phyloP scores from a whole-genome alignment of 2,888 invertebrate genomes.

The Cantharis lateralis region DNA sequence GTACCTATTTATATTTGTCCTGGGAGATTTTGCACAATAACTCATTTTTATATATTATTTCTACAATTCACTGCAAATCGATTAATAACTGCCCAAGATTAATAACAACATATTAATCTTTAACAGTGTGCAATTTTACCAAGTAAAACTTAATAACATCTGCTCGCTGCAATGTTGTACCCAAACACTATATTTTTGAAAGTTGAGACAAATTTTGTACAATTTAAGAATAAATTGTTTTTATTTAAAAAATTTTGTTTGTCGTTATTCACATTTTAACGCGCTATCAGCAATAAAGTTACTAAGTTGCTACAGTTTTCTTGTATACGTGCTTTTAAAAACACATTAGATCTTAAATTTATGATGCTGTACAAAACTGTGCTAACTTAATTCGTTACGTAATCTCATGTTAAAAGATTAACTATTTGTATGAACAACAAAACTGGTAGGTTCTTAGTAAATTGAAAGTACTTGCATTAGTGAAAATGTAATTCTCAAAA shows the following conservation, averaged over 20 bases:
- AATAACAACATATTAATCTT: neutral
- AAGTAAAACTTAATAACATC: neutral
- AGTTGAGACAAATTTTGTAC: neutral
- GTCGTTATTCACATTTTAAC: neutral
- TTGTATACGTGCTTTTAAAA: conserved; percentile 3
- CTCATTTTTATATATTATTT: neutral
- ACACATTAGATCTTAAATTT: conserved; percentile 1
- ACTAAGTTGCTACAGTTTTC: conserved; percentile 2
- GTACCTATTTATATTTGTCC: neutral
- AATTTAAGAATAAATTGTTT: neutral
- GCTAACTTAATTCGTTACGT: conserved; percentile 1
- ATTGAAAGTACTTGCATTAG: neutral
- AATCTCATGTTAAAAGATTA: conserved; percentile 1
- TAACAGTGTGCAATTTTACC: neutral
- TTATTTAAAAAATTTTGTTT: neutral
- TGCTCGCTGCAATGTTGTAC: neutral
- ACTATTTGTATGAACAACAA: neutral
- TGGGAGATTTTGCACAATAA: neutral
- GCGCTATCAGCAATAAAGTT: conserved; percentile 4
- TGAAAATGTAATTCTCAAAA: neutral
- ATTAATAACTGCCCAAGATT: neutral
- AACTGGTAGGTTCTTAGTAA: neutral
- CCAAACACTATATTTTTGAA: neutral
- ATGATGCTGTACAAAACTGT: neutral
- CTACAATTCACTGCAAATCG: neutral